These are phyloP conservation scores for Coleophora flavipennella DNA, from an alignment of 2,888 invertebrate species.

Conservation along the genomic window DNA sequence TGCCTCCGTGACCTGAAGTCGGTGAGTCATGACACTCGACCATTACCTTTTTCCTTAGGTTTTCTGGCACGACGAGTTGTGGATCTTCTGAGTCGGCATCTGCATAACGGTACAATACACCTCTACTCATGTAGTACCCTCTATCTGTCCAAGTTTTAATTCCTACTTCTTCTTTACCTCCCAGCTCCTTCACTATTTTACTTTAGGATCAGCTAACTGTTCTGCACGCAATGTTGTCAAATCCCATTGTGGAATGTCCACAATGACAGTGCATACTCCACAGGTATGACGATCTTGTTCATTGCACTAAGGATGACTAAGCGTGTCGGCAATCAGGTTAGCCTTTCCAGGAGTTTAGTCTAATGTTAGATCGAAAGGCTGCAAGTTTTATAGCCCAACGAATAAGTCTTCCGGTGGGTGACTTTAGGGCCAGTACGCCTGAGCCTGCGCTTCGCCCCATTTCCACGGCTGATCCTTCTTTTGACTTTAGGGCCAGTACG, in stretches of 20 bases:
- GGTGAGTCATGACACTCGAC: not conserved
- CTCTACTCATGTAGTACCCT: not conserved
- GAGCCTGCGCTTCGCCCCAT: slow-evolving; percentile 17
- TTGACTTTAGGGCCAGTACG: too few species aligned
- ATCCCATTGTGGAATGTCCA: slow-evolving; percentile 5
- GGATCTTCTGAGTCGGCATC: not conserved
- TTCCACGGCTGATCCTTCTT: slow-evolving; percentile 21
- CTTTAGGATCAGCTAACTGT: slow-evolving; percentile 16
- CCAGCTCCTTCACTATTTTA: slow-evolving; percentile 18
- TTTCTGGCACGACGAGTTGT: not conserved
- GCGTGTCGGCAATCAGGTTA: slow-evolving; percentile 17
- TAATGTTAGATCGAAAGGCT: slow-evolving; percentile 34
- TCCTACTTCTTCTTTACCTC: slow-evolving; percentile 4
- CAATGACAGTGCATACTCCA: slow-evolving; percentile 12
- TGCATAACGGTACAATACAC: not conserved
- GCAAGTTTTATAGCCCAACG: slow-evolving; percentile 47
- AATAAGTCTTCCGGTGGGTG: slow-evolving; percentile 40
- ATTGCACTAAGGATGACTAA: slow-evolving; percentile 11
- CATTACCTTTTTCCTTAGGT: not conserved
- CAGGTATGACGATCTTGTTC: slow-evolving; percentile 3
- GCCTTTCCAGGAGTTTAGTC: slow-evolving; percentile 35
- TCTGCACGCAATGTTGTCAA: slow-evolving; percentile 10
- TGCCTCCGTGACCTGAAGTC: not conserved
- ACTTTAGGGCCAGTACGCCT: slow-evolving; percentile 36
- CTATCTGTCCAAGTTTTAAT: slow-evolving; percentile 7